Evolutionary conservation across 1,140 invertebrate species (phyloP), one percentile per base, ranked within the genome.

Genomic region (Paraescarpia echinospica): DNA sequence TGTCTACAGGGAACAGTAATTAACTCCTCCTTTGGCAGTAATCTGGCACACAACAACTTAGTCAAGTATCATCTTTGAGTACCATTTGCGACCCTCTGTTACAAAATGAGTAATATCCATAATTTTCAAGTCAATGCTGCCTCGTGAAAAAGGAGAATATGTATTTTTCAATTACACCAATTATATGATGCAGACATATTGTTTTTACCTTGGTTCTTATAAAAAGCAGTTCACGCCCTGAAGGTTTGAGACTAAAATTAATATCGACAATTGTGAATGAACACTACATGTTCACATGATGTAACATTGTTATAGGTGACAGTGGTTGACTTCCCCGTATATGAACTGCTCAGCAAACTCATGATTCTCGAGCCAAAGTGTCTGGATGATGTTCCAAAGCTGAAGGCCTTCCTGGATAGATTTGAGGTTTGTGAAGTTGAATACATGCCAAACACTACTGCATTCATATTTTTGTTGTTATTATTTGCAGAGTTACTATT

Each of bases 281-380:
- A n/a, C n/a, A n/a, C n/a, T n/a, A n/a, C n/a, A n/a, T n/a, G n/a
- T n/a, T n/a, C n/a, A n/a, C n/a, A n/a, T n/a, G n/a, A n/a, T n/a
- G 41, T 41, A 12, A 77, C 4, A 6, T 2, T 77, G 59, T 92
- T 93, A 41, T 92, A 95, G 95, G 77, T 95, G 33, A 95, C 94
- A 0, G 93, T 94, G 35, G 94, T 94, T 88, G 95, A 95, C 91
- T 95, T 95, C 89, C 94, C 93, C 22, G 94, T 95, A 92, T 95
- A 94, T 89, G 95, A 95, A 89, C 92, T 95, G n/a, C 92, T 95
- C 34, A 94, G 94, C 92, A 94, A 94, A 88, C 94, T 94, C 90
- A 90, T 51, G 88, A 35, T 94, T 1, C 94, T 95, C 93, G 93
- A 94, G 27, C 93, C 94, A 31, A 93, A 92, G 35, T 90, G 93